Evolutionary conservation across 2,797 vertebrate genomes (phyloP).

Genomic region (Tympanoctomys barrerae): DNA sequence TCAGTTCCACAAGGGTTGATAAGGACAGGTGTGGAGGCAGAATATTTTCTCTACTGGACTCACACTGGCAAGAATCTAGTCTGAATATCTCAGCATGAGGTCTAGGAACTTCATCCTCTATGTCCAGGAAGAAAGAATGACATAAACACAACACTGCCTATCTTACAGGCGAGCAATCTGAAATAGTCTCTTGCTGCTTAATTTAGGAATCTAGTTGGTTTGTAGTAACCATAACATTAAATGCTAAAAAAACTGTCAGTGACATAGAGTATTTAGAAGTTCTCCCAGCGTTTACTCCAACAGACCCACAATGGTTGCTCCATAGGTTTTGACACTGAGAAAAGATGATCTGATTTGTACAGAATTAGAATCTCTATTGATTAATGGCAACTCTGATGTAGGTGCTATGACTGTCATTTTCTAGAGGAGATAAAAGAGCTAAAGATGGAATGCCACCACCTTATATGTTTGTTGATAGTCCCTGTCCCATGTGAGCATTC

Average conservation of each 20-base stretch:
- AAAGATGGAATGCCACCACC: background rate
- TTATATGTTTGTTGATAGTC: slow-evolving; percentile 5
- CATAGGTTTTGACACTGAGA: background rate
- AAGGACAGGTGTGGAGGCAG: background rate
- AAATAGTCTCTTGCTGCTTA: background rate
- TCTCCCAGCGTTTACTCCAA: background rate
- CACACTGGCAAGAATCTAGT: background rate
- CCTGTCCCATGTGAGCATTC: background rate
- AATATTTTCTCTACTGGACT: background rate
- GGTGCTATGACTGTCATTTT: background rate
- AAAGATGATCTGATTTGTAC: background rate
- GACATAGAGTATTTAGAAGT: background rate
- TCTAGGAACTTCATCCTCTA: background rate
- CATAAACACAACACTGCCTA: background rate
- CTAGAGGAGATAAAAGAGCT: slow-evolving; percentile 24
- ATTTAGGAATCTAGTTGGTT: background rate
- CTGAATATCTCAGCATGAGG: background rate
- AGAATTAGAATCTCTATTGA: slow-evolving; percentile 18
- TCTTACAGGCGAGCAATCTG: background rate
- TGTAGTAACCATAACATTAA: background rate
- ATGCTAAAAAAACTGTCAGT: background rate
- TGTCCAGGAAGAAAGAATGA: background rate
- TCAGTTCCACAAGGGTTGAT: background rate
- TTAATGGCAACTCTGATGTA: background rate
- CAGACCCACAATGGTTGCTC: background rate